Evolutionary conservation across 2,888 invertebrate genomes (phyloP).

Genomic region (Cheilosia vulpina): DNA sequence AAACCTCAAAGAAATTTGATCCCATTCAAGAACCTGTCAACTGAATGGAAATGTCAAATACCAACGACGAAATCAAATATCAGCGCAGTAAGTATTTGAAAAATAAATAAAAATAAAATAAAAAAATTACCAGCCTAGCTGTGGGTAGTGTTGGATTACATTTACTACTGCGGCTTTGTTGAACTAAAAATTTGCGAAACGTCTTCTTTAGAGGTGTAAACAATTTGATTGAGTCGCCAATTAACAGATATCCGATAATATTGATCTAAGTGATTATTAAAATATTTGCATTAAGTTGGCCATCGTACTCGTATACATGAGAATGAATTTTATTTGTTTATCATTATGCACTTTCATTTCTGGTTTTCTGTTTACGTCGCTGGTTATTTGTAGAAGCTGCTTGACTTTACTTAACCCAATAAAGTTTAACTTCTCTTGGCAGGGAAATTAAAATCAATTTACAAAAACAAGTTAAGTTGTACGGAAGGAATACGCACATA

Average conservation of each 20-base stretch:
- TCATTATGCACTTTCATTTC: conserved; percentile 25
- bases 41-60: neutral
- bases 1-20: conserved; percentile 35
- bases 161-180: neutral
- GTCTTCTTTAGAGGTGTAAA: neutral
- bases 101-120: conserved; percentile 14
- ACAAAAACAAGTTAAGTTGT: no score
- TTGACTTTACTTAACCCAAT: conserved; percentile 9
- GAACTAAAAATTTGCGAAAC: neutral
- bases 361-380: neutral
- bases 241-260: conserved; percentile 32
- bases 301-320: neutral
- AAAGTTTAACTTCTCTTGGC: neutral
- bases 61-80: conserved; percentile 2
- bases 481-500: neutral
- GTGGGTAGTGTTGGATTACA: conserved; percentile 20
- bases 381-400: neutral
- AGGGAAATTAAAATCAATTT: no score
- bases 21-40: conserved; percentile 15
- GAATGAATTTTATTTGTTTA: conserved; percentile 10
- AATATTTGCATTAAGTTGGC: conserved; percentile 20
- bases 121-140: conserved; percentile 2
- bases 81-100: neutral
- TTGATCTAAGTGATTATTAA: conserved; percentile 14
- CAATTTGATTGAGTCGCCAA: conserved; percentile 1